Percentiles rank a stretch among this genome's conserved stretches.
phyloP scores from a whole-genome alignment of 2,113 vertebrate genomes.

The Lontra canadensis region DNA sequence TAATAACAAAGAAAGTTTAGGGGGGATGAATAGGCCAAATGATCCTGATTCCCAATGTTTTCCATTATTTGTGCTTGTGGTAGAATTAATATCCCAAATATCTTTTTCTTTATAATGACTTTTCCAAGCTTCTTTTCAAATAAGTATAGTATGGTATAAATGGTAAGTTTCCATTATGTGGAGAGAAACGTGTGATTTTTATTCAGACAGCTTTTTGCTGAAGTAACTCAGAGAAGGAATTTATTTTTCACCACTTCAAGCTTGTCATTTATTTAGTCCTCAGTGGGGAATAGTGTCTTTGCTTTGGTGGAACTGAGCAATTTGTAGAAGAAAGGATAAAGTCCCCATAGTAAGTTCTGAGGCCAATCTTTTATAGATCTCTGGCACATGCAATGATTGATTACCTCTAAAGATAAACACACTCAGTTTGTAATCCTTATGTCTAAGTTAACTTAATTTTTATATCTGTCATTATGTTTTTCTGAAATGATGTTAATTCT shows the following conservation, averaged over 20 bases:
- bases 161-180: conserved; percentile 22
- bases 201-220: conserved; percentile 50
- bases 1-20: background rate
- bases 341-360: conserved; percentile 63
- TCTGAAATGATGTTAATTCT: conserved; percentile 49
- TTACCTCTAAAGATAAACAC: conserved; percentile 65
- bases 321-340: conserved; percentile 65
- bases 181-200: conserved; percentile 55
- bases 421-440: conserved; percentile 48
- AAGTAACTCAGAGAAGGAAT: conserved; percentile 64
- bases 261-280: conserved; percentile 78
- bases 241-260: conserved; percentile 71
- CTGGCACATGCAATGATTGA: conserved; percentile 42
- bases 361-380: conserved; percentile 58
- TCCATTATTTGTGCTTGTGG: background rate
- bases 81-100: background rate
- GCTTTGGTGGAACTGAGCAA: conserved; percentile 71
- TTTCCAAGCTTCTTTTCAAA: conserved; percentile 39
- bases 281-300: conserved; percentile 72
- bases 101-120: background rate
- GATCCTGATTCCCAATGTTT: background rate
- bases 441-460: conserved; percentile 58
- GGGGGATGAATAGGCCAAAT: background rate
- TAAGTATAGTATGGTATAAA: background rate
- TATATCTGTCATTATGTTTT: conserved; percentile 26